Conservation (phyloP, 2,113 vertebrate species). For the Physeter macrocephalus region DNA sequence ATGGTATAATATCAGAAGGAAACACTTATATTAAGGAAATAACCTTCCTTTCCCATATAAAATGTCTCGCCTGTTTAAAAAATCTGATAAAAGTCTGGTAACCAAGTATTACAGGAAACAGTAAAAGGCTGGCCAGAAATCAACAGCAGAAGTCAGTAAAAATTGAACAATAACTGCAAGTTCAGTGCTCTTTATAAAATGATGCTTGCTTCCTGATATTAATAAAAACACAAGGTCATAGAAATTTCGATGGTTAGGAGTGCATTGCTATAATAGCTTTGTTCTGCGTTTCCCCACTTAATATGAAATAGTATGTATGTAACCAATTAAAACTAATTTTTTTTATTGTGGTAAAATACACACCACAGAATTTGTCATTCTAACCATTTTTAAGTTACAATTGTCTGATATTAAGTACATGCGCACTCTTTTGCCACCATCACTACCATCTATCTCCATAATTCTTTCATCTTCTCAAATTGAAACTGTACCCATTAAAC, state of each 20-base stretch:
- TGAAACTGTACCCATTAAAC: not conserved
- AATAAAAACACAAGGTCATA: constrained; percentile 59
- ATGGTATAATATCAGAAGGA: constrained; percentile 75
- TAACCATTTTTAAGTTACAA: not conserved
- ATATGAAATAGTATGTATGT: not conserved
- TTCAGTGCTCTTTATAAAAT: constrained; percentile 55
- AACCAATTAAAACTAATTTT: not conserved
- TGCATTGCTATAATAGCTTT: not conserved
- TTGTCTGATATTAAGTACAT: not conserved
- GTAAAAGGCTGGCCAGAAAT: constrained; percentile 69
- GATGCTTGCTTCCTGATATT: constrained; percentile 39
- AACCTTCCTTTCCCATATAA: constrained; percentile 74
- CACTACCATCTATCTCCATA: not conserved
- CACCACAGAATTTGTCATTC: not conserved
- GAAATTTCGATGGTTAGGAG: constrained; percentile 58
- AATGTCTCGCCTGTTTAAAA: constrained; percentile 65
- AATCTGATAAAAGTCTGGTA: constrained; percentile 70
- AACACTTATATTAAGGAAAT: constrained; percentile 77
- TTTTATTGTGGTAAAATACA: not conserved
- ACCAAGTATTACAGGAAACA: constrained; percentile 74
- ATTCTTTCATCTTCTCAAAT: not conserved
- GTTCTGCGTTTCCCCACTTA: not conserved
- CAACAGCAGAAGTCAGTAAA: constrained; percentile 45
- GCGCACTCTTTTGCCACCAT: not conserved
- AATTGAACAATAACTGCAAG: constrained; percentile 58